Evolutionary conservation across 1,140 invertebrate species (phyloP).

Genomic region (Coptotermes formosanus): DNA sequence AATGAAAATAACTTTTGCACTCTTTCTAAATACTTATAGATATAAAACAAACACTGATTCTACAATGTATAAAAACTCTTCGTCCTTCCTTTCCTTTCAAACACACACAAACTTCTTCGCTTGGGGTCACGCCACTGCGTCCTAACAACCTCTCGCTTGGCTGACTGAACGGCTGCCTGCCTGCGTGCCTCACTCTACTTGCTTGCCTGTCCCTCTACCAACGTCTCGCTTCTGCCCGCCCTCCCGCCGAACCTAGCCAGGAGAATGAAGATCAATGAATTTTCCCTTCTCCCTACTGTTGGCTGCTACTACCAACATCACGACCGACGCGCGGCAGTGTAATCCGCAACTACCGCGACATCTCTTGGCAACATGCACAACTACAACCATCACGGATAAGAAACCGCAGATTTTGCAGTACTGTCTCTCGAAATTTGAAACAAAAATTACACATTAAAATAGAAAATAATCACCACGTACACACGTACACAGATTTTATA

Average conservation of each 20-base stretch:
- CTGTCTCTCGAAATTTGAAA: no score
- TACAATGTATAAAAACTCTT: neutral
- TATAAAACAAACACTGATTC: conserved; percentile 1
- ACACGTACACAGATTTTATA: no score
- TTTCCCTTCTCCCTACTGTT: conserved; percentile 25
- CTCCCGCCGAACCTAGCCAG: conserved; percentile 19
- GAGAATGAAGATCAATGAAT: conserved; percentile 34
- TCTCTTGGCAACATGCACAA: neutral
- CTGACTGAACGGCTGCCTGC: neutral
- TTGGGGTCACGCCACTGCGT: conserved; percentile 1
- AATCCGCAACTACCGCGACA: neutral
- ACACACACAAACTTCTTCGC: conserved; percentile 12
- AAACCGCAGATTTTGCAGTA: neutral
- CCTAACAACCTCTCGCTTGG: conserved; percentile 2
- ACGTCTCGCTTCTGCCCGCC: no score
- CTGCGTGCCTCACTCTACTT: neutral
- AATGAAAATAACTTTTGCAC: neutral
- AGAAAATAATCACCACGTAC: no score
- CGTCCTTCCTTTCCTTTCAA: neutral
- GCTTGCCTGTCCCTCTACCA: neutral
- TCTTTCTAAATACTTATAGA: neutral
- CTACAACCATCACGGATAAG: neutral
- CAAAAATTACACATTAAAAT: no score
- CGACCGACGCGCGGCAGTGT: neutral
- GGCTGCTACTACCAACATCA: conserved; percentile 20